phyloP scores from a whole-genome alignment of 92 coral and sea anemone species.

The Phenganax subtilis region DNA sequence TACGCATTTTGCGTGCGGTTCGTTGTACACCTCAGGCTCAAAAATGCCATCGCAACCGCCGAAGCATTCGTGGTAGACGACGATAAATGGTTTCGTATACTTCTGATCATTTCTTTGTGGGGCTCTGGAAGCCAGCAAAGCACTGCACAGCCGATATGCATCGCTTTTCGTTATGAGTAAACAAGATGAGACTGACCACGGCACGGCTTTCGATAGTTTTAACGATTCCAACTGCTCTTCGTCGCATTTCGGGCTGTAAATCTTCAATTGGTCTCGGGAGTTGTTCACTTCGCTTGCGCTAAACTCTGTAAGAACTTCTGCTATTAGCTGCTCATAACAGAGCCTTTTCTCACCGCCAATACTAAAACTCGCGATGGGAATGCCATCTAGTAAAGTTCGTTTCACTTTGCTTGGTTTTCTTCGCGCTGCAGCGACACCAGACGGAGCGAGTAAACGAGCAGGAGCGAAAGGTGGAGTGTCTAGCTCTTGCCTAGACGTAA shows the following conservation, averaged over 20 bases:
- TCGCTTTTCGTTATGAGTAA: conserved; percentile 88
- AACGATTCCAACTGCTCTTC: conserved; percentile 86
- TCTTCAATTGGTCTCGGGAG: conserved; percentile 88
- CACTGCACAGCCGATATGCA: conserved; percentile 84
- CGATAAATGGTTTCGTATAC: conserved; percentile 78
- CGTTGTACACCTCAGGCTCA: conserved; percentile 86
- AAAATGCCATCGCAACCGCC: conserved; percentile 97
- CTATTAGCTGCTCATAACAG: conserved; percentile 82
- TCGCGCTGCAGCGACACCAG: conserved; percentile 29
- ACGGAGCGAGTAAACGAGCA: conserved; percentile 34
- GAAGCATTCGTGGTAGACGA: conserved; percentile 97
- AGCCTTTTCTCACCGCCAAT: conserved; percentile 95
- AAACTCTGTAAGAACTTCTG: conserved; percentile 83
- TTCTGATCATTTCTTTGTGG: conserved; percentile 70
- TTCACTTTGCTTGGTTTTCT: conserved; percentile 60
- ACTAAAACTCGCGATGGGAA: conserved; percentile 92
- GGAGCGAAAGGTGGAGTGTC: background rate
- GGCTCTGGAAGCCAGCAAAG: conserved; percentile 60
- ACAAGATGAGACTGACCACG: conserved; percentile 90
- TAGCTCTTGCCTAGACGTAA: conserved; percentile 36
- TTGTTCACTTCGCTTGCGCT: conserved; percentile 65
- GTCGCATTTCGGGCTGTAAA: conserved; percentile 87
- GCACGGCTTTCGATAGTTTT: conserved; percentile 79
- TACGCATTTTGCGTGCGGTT: conserved; percentile 94
- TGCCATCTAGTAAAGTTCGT: conserved; percentile 77